Evolutionary conservation across 2,113 vertebrate species (phyloP), one percentile per base, ranked within the genome.

Genomic region (Budorcas taxicolor): DNA sequence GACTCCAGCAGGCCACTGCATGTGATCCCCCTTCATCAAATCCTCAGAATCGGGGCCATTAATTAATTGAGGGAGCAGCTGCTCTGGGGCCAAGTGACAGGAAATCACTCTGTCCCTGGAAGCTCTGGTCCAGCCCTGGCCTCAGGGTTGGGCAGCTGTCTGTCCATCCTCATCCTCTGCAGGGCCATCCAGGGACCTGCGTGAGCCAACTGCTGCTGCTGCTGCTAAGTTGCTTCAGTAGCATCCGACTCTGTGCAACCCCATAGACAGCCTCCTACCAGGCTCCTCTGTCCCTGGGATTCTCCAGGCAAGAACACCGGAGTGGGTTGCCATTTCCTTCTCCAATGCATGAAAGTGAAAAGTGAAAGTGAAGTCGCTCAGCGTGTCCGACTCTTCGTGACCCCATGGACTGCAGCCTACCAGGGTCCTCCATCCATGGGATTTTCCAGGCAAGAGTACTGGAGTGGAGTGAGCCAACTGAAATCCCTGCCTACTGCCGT

Each of bases 11-110:
- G 67, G 50, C 27, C 9, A 76, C 25, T 33, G 97, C 76, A 76
- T 71, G 33, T 52, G 76, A 93, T 91, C 50, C 86, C 85, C 92
- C 45, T 82, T 91, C 93, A 94, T 89, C 93, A 97, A 50, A 52
- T 87, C 82, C 86, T 71, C 14, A 3, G 86, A 94, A 91, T 25
- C 33, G 25, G 83, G 55, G 86, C 83, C 92, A 97, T 97, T 97
- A 97, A 98, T 97, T 95, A 97, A 84, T 95, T 0, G 25, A 93
- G 25, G 43, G 78, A 97, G 84, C 94, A 95, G 97, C 87, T 96
- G 95, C 71, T 96, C 90, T 74, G 90, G 50, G 87, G 58, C 74
- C 50, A 40, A 95, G 43, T 62, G 95, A 94, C 95, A 95, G 97
- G 94, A 98, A 98, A 92, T 96, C 95, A 86, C 67, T 97, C 64